phyloP scores from a whole-genome alignment of 2,113 vertebrate species.

The Bothrops jararaca region DNA sequence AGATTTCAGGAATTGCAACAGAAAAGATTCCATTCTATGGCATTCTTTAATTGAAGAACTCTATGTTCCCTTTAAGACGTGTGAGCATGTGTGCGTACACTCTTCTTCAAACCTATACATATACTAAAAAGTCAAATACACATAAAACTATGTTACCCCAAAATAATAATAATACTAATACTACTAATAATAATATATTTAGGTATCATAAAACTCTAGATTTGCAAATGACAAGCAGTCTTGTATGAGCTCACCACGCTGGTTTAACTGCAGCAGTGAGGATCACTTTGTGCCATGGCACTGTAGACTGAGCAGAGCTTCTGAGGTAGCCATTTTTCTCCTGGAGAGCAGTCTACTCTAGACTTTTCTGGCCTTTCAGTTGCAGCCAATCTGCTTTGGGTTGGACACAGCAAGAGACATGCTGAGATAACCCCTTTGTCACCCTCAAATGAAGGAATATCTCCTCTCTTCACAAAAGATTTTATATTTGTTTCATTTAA shows the following conservation, averaged over 20 bases:
- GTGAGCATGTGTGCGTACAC: neutral
- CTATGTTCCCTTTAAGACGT: neutral
- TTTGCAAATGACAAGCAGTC: neutral
- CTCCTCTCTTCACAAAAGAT: neutral
- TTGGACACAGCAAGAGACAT: neutral
- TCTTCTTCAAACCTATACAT: neutral
- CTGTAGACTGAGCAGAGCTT: neutral
- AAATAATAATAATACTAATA: neutral
- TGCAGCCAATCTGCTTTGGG: neutral
- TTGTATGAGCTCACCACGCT: neutral
- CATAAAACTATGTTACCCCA: neutral
- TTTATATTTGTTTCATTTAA: neutral
- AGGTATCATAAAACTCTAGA: neutral
- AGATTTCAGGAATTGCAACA: neutral
- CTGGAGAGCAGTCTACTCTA: neutral
- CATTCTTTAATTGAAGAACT: neutral
- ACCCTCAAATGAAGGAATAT: neutral
- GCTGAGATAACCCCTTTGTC: neutral
- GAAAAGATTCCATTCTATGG: neutral
- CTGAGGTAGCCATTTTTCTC: neutral
- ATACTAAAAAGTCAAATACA: neutral
- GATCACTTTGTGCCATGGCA: neutral
- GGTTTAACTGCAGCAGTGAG: neutral
- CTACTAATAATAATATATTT: neutral
- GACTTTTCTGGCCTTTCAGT: neutral